Conservation (phyloP, 2,113 vertebrate species). For the Psettodes erumei region DNA sequence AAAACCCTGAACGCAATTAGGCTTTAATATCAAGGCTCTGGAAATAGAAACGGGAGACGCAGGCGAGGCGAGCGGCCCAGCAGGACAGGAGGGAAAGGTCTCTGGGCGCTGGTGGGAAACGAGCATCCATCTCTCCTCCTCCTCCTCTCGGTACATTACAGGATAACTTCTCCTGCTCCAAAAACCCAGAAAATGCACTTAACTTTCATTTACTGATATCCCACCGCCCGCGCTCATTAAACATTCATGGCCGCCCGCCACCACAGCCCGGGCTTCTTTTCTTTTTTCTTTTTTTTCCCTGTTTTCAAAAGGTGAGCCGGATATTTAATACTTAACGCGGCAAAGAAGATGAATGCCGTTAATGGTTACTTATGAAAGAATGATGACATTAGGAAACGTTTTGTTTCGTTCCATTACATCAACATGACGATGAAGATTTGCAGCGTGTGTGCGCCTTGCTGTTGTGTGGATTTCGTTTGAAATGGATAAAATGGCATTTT, state of each 20-base stretch:
- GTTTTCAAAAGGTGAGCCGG: conserved; percentile 45
- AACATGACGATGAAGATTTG: conserved; percentile 6
- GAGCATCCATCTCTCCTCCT: conserved; percentile 48
- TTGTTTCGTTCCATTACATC: conserved; percentile 16
- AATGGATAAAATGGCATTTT: neutral
- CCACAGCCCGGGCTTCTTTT: conserved; percentile 9
- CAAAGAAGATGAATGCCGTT: conserved; percentile 26
- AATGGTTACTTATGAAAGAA: conserved; percentile 40
- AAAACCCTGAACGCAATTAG: conserved; percentile 63
- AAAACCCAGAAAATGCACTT: conserved; percentile 79
- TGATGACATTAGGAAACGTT: conserved; percentile 6
- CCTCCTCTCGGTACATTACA: conserved; percentile 40
- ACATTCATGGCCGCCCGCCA: conserved; percentile 65
- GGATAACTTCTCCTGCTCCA: conserved; percentile 68
- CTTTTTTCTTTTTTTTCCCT: conserved; percentile 8
- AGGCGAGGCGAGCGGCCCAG: conserved; percentile 40
- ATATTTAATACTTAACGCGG: conserved; percentile 37
- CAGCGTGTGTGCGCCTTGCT: neutral
- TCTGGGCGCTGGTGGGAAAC: conserved; percentile 60
- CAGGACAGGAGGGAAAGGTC: conserved; percentile 63
- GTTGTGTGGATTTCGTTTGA: neutral
- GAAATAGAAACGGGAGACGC: conserved; percentile 70
- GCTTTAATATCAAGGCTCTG: conserved; percentile 61
- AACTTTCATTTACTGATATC: conserved; percentile 73
- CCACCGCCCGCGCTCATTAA: conserved; percentile 69